Percentiles rank a stretch among this genome's conserved stretches.
Conservation (phyloP, 1,140 invertebrate species). For the Bombus pyrosoma region DNA sequence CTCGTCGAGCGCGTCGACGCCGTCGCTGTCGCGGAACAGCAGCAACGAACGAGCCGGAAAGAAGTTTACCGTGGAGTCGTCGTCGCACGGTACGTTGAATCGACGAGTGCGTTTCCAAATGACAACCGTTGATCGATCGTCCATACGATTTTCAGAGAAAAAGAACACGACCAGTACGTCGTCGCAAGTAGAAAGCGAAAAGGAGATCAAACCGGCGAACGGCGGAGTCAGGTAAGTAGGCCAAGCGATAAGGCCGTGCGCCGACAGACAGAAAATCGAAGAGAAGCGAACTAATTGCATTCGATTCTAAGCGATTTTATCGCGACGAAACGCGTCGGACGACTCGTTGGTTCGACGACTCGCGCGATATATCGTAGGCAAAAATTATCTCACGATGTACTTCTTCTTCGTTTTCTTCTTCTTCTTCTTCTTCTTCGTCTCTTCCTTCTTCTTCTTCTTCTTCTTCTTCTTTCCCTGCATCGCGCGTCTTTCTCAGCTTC, state of each 20-base stretch:
- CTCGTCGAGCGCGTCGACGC: slow-evolving; percentile 79
- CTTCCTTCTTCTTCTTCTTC: background rate
- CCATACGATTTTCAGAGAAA: slow-evolving; percentile 72
- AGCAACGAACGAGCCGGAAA: slow-evolving; percentile 78
- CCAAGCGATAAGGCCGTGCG: slow-evolving; percentile 59
- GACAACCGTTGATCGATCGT: background rate
- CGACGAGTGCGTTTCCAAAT: background rate
- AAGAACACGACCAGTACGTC: slow-evolving; percentile 65
- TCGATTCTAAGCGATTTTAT: background rate
- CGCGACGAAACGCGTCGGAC: background rate
- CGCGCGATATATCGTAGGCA: background rate
- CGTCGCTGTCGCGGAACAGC: slow-evolving; percentile 78
- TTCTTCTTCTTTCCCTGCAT: background rate
- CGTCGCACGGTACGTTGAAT: slow-evolving; percentile 65
- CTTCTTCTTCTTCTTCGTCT: background rate
- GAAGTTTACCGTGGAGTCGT: slow-evolving; percentile 61
- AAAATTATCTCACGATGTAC: background rate
- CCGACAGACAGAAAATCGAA: slow-evolving; percentile 10
- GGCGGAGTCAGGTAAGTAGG: slow-evolving; percentile 73
- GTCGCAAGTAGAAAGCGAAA: slow-evolving; percentile 76
- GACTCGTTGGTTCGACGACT: background rate
- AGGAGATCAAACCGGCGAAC: slow-evolving; percentile 72
- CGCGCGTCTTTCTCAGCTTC: slow-evolving; percentile 63
- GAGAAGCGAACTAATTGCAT: background rate
- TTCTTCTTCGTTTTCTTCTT: too few relatives aligned